phyloP scores from a whole-genome alignment of 2,888 invertebrate genomes.

The Ptychoptera albimana region DNA sequence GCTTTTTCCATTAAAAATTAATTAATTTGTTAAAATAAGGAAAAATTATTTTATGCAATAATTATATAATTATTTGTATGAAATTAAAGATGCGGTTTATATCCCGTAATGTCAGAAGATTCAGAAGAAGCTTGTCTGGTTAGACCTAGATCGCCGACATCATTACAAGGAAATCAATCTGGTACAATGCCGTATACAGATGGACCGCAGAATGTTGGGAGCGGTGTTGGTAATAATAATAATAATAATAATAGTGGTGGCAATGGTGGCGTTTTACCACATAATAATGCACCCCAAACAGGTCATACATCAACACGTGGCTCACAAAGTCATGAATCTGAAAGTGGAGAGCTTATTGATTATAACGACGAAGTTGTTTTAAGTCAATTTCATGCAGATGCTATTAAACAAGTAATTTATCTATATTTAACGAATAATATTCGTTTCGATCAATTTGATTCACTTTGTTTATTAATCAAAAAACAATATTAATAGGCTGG shows the following conservation, averaged over 20 bases:
- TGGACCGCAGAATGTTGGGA: slow-evolving; percentile 7
- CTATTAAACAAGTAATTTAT: slow-evolving; percentile 42
- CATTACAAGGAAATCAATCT: background rate
- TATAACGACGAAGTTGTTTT: slow-evolving; percentile 43
- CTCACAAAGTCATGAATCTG: slow-evolving; percentile 16
- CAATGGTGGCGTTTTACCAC: background rate
- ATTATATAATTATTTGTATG: background rate
- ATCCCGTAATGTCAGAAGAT: slow-evolving; percentile 14
- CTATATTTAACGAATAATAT: background rate
- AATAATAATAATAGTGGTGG: background rate
- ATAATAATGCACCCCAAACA: slow-evolving; percentile 6
- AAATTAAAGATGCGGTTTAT: slow-evolving; percentile 1
- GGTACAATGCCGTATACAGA: slow-evolving; percentile 13
- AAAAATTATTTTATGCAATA: too few relatives aligned
- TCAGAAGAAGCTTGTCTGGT: slow-evolving; percentile 43
- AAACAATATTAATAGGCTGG: slow-evolving; percentile 37
- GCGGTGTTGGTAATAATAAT: background rate
- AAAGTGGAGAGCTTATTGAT: slow-evolving; percentile 39
- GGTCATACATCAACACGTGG: slow-evolving; percentile 13
- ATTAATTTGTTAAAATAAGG: too few relatives aligned
- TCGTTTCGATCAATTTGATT: background rate
- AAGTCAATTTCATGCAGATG: slow-evolving; percentile 64
- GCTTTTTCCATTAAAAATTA: too few relatives aligned
- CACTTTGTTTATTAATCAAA: slow-evolving; percentile 1
- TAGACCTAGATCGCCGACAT: slow-evolving; percentile 30